Evolutionary conservation across 2,888 invertebrate genomes (phyloP), one percentile per base, ranked within the genome.

Genomic region (Thalpophila matura): DNA sequence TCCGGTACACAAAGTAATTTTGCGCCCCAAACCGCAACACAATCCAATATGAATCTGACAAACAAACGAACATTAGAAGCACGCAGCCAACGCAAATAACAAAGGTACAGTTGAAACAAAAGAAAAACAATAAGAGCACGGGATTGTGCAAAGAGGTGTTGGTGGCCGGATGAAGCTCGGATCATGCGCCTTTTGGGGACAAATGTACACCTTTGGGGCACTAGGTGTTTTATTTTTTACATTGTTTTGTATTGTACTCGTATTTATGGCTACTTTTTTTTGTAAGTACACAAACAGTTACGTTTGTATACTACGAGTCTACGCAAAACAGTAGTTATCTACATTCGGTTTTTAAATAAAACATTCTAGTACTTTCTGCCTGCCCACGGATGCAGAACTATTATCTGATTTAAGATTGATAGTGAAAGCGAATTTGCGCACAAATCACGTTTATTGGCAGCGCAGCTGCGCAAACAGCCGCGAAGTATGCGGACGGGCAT

Each of bases 391-490:
- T 56, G 22, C 24, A 51, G 26, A 53, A 37, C 68, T 67, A 50
- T 38, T 53, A 58, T 40, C 46, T 67, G 53, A 74, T 72, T 76
- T 74, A 63, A 74, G 42, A 54, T 68, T 68, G 47, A 68, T 74
- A 51, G 73, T 51, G 56, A 74, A 55, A 68, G 51, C 33, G 12
- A 59, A 73, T 56, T 74, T 55, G 42, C 57, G 18, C 45, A 72
- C 60, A 72, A 71, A 67, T 67, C 77, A 60, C 31, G 38, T 67
- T 72, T 61, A 72, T 47, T 22, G 43, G 40, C 38, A 56, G 38
- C 26, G n/a, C 77, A 67, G 73, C 67, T 63, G 67, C 54, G 56
- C 46, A 76, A 60, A 65, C 46, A 64, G 29, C 26, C 33, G 33
- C 38, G 31, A 4, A 37, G 5, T 16, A 14, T 37, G 56, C 40